Evolutionary conservation across 2,888 invertebrate genomes (phyloP).

Genomic region (Dascillus cervinus): DNA sequence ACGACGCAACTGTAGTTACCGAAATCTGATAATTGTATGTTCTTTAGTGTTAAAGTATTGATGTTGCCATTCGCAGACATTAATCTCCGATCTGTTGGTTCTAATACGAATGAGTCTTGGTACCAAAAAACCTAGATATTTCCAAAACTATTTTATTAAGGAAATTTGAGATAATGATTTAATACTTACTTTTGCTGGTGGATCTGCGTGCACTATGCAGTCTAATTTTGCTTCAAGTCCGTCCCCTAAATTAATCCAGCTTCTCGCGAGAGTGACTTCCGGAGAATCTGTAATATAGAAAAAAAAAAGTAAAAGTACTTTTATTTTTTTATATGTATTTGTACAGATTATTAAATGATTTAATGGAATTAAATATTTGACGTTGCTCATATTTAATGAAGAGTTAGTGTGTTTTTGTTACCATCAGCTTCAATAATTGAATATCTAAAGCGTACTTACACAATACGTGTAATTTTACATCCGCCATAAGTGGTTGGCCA

Average conservation of each 20-base stretch:
- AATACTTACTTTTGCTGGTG: conserved; percentile 37
- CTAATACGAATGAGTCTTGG: conserved; percentile 54
- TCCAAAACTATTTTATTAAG: too few species aligned
- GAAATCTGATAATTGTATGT: conserved; percentile 55
- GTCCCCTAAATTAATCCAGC: conserved; percentile 57
- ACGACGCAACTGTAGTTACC: conserved; percentile 50
- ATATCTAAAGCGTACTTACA: too few species aligned
- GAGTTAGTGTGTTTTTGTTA: too few species aligned
- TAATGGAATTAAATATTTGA: too few species aligned
- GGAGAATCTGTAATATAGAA: conserved; percentile 57
- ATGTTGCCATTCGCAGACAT: conserved; percentile 54
- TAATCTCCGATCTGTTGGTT: conserved; percentile 53
- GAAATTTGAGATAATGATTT: not conserved
- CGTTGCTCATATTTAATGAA: too few species aligned
- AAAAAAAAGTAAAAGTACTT: too few species aligned
- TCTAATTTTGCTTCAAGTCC: conserved; percentile 55
- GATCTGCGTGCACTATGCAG: conserved; percentile 55
- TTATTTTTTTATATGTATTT: too few species aligned
- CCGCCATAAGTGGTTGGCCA: conserved; percentile 41
- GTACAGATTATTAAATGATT: too few species aligned
- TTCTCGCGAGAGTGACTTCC: conserved; percentile 53
- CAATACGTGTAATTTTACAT: conserved; percentile 39
- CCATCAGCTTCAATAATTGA: too few species aligned
- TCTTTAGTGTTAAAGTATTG: conserved; percentile 51
- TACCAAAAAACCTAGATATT: conserved; percentile 55